These are phyloP conservation scores for Brachypteracias leptosomus DNA, from an alignment of 2,113 vertebrate species.

Conservation along the genomic window DNA sequence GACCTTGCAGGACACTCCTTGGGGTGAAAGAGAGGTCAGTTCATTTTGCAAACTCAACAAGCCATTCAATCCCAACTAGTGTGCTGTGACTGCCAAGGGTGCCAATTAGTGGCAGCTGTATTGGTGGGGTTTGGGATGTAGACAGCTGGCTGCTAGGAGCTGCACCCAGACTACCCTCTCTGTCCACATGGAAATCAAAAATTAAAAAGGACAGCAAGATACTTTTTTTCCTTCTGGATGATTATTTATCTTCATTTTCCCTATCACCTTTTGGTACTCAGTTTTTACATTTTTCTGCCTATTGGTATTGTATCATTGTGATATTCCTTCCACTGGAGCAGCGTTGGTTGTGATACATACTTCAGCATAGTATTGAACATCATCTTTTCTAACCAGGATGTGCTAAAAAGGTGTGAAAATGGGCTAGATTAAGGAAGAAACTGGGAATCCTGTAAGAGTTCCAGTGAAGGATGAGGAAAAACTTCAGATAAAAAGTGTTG, in stretches of 20 bases:
- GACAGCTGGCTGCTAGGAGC: constrained; percentile 31
- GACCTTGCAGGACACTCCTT: background rate
- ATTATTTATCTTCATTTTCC: background rate
- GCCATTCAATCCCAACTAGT: background rate
- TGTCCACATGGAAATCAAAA: background rate
- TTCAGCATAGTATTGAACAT: background rate
- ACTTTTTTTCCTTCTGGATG: background rate
- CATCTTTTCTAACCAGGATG: background rate
- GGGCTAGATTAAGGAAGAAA: background rate
- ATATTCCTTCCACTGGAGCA: background rate
- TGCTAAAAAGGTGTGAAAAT: background rate
- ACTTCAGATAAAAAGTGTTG: background rate
- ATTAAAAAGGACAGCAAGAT: background rate
- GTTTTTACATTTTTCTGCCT: background rate
- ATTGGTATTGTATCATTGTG: background rate
- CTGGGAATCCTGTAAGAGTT: background rate
- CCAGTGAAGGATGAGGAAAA: background rate
- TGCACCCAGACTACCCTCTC: background rate
- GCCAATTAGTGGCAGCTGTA: constrained; percentile 48
- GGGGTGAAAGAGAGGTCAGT: constrained; percentile 38
- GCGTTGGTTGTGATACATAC: background rate
- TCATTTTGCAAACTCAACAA: background rate
- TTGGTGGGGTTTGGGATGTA: background rate
- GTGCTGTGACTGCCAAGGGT: background rate
- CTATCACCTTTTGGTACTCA: background rate